Conservation (phyloP, 1,140 invertebrate species). For the Drosophila watanabei region DNA sequence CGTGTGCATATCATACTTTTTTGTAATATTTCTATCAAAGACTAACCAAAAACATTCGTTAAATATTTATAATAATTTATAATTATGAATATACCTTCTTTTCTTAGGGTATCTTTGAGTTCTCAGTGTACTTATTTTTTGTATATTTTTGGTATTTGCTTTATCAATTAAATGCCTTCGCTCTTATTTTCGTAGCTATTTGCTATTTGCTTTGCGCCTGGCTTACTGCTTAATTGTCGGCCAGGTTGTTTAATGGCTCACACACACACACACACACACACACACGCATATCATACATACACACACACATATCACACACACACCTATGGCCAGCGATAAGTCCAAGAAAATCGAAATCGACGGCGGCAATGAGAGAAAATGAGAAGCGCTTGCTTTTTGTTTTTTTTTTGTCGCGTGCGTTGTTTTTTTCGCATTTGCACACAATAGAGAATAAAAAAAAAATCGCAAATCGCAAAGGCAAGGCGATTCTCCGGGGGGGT, state of each 20-base stretch:
- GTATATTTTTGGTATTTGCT: slow-evolving; percentile 19
- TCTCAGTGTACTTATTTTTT: neutral
- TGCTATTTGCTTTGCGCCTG: slow-evolving; percentile 37
- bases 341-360: slow-evolving; percentile 55
- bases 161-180: slow-evolving; percentile 35
- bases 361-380: slow-evolving; percentile 1
- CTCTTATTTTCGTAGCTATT: slow-evolving; percentile 8
- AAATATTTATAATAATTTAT: too few relatives aligned
- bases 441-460: slow-evolving; percentile 35
- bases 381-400: slow-evolving; percentile 31
- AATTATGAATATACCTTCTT: too few relatives aligned
- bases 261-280: slow-evolving; percentile 13
- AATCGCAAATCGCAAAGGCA: slow-evolving; percentile 31
- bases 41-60: too few relatives aligned
- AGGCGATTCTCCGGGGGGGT: slow-evolving; percentile 10
- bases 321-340: slow-evolving; percentile 35
- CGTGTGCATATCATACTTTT: too few relatives aligned
- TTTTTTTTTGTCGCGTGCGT: slow-evolving; percentile 75
- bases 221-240: slow-evolving; percentile 55
- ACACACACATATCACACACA: neutral
- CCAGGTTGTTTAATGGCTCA: slow-evolving; percentile 49
- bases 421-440: slow-evolving; percentile 55
- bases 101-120: neutral
- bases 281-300: neutral
- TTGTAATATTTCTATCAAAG: too few relatives aligned